Evolutionary conservation across 92 coral and sea anemone species (phyloP).

Genomic region (Porites divaricata): DNA sequence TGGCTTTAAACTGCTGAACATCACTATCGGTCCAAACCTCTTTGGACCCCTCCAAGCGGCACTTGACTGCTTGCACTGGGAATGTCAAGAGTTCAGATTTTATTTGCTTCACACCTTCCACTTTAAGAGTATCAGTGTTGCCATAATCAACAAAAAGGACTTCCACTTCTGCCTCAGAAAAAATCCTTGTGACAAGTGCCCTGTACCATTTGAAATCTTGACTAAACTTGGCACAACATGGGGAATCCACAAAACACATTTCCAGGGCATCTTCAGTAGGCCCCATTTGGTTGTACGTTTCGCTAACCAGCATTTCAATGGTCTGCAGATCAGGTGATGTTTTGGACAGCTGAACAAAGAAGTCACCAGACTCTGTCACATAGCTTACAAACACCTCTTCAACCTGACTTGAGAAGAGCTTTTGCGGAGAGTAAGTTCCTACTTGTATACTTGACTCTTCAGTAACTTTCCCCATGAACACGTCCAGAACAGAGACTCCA

Average conservation of each 20-base stretch:
- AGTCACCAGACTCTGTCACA: constrained; percentile 58
- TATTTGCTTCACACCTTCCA: constrained; percentile 56
- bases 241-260: constrained; percentile 66
- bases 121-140: constrained; percentile 68
- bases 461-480: constrained; percentile 28
- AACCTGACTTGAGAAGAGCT: constrained; percentile 51
- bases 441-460: constrained; percentile 29
- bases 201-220: constrained; percentile 86
- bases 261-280: constrained; percentile 45
- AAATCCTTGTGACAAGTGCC: constrained; percentile 65
- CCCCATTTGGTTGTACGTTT: constrained; percentile 49
- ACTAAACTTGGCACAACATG: constrained; percentile 79
- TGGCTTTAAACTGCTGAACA: constrained; percentile 65
- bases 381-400: constrained; percentile 67
- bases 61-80: constrained; percentile 78
- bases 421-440: background rate
- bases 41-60: constrained; percentile 71
- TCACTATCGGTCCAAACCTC: constrained; percentile 62
- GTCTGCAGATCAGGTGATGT: constrained; percentile 20
- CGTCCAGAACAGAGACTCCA: constrained; percentile 54
- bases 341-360: constrained; percentile 63
- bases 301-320: constrained; percentile 37
- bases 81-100: constrained; percentile 54
- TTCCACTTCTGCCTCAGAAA: constrained; percentile 65
- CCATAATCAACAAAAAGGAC: constrained; percentile 92